These are phyloP conservation scores for Caenorhabditis imperialis DNA, from an alignment of 2,888 invertebrate genomes.

Conservation along the genomic window DNA sequence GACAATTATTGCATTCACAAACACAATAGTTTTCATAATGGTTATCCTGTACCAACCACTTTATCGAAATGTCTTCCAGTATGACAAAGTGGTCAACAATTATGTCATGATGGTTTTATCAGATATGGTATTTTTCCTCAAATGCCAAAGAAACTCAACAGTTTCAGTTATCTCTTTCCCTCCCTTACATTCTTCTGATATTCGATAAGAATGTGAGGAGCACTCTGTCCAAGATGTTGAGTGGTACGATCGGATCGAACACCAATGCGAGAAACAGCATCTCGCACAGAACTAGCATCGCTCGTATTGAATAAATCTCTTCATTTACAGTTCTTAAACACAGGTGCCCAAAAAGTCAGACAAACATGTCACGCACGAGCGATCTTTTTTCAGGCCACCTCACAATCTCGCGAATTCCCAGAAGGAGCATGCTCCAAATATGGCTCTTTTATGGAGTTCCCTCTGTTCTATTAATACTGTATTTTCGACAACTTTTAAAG, in stretches of 20 bases:
- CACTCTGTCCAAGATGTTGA: background rate
- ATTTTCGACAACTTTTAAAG: background rate
- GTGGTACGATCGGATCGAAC: too few relatives aligned
- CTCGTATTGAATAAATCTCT: too few relatives aligned
- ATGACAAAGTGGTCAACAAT: background rate
- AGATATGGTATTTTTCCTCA: slow-evolving; percentile 3
- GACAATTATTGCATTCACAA: slow-evolving; percentile 6
- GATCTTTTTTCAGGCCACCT: too few relatives aligned
- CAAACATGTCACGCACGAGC: too few relatives aligned
- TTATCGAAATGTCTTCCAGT: background rate
- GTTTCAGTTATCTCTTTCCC: slow-evolving; percentile 9
- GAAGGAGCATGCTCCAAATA: too few relatives aligned
- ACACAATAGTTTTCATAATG: slow-evolving; percentile 2
- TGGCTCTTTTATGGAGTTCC: slow-evolving; percentile 11
- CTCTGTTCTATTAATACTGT: background rate
- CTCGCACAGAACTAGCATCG: too few relatives aligned
- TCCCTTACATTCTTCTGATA: slow-evolving; percentile 5
- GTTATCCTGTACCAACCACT: slow-evolving; percentile 9
- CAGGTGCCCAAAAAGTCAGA: too few relatives aligned
- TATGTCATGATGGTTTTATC: background rate
- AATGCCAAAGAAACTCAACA: background rate
- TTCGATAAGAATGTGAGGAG: slow-evolving; percentile 5
- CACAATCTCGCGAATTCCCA: too few relatives aligned
- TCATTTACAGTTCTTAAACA: too few relatives aligned
- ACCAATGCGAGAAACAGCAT: too few relatives aligned